Evolutionary conservation across 2,888 invertebrate genomes (phyloP).

Genomic region (Tenthredo notha): DNA sequence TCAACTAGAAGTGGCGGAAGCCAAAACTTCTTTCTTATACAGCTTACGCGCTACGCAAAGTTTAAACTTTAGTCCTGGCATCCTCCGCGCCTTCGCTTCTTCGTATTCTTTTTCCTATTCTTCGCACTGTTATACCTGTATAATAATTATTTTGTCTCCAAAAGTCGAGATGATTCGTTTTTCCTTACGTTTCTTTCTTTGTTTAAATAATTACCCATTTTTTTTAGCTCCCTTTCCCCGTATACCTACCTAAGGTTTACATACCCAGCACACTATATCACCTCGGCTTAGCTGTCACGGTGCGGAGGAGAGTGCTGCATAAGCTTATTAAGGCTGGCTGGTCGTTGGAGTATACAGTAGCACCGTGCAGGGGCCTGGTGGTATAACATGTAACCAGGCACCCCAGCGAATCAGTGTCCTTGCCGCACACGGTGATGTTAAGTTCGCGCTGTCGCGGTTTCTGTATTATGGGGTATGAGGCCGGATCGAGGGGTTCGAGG

Average conservation of each 20-base stretch:
- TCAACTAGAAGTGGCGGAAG: conserved; percentile 57
- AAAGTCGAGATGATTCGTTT: background rate
- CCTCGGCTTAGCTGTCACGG: conserved; percentile 60
- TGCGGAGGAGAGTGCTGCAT: conserved; percentile 74
- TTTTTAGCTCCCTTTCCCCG: background rate
- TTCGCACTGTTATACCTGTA: background rate
- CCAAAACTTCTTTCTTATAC: conserved; percentile 50
- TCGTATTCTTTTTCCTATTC: background rate
- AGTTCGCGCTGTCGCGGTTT: conserved; percentile 38
- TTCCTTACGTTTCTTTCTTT: background rate
- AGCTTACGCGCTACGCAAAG: conserved; percentile 15
- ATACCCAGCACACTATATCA: conserved; percentile 36
- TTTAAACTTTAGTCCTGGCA: conserved; percentile 7
- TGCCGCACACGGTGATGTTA: conserved; percentile 25
- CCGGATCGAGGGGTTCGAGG: conserved; percentile 53
- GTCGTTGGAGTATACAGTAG: conserved; percentile 52
- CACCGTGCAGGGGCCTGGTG: conserved; percentile 47
- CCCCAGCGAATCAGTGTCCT: background rate
- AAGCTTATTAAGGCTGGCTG: conserved; percentile 74
- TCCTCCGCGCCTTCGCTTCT: background rate
- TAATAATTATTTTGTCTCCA: background rate
- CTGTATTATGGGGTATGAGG: conserved; percentile 42
- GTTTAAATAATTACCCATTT: conserved; percentile 4
- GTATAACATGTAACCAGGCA: conserved; percentile 46
- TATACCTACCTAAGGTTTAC: background rate